These are phyloP conservation scores for Delia radicum DNA, from an alignment of 1,140 invertebrate genomes.

Conservation along the genomic window DNA sequence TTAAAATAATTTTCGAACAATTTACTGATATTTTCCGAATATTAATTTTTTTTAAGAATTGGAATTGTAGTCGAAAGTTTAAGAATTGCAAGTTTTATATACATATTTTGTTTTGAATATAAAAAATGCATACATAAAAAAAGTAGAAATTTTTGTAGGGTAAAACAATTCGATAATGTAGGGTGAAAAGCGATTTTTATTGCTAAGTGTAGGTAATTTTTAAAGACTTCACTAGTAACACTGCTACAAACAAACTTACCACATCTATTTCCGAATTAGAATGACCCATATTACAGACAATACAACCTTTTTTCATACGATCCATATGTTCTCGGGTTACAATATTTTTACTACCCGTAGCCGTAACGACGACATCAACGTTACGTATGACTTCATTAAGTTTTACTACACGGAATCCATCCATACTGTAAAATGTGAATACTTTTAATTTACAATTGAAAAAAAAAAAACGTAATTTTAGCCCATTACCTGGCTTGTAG, in stretches of 20 bases:
- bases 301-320: constrained; percentile 93
- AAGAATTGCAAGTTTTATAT: too few relatives aligned
- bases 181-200: too few relatives aligned
- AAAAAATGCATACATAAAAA: background rate
- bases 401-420: constrained; percentile 93
- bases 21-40: too few relatives aligned
- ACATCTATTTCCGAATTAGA: constrained; percentile 98
- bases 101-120: too few relatives aligned
- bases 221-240: too few relatives aligned
- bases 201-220: too few relatives aligned
- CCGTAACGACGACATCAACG: constrained; percentile 92
- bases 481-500: constrained; percentile 82
- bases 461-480: background rate
- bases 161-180: too few relatives aligned
- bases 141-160: background rate
- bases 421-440: constrained; percentile 73
- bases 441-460: background rate
- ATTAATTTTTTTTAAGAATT: too few relatives aligned
- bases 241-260: constrained; percentile 63
- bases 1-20: too few relatives aligned
- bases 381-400: constrained; percentile 86
- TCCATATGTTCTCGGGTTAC: constrained; percentile 94
- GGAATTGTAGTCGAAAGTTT: too few relatives aligned
- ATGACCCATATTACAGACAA: constrained; percentile 97
- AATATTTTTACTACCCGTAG: constrained; percentile 95